phyloP scores from a whole-genome alignment of 2,113 vertebrate species.

The Puffinus mauretanicus region DNA sequence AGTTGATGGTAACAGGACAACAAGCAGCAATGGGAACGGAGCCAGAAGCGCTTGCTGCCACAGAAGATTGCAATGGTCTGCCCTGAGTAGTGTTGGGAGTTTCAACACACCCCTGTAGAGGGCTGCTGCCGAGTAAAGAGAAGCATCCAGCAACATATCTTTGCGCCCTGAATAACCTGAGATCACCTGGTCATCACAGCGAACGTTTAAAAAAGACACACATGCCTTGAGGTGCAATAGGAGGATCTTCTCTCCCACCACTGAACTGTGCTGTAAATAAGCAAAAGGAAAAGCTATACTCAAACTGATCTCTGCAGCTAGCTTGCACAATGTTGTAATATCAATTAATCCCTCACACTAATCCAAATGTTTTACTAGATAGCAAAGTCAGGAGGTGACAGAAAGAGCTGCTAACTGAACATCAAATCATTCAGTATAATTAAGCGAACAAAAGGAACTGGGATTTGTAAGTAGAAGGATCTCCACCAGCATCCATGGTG shows the following conservation, averaged over 20 bases:
- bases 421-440: not conserved
- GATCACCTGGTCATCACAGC: not conserved
- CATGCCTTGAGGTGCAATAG: not conserved
- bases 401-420: not conserved
- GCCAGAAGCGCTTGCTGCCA: not conserved
- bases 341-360: not conserved
- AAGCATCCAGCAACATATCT: not conserved
- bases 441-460: not conserved
- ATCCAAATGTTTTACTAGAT: not conserved
- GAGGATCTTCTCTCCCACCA: not conserved
- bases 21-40: not conserved
- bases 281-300: not conserved
- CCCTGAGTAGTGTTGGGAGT: not conserved
- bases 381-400: not conserved
- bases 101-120: not conserved
- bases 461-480: not conserved
- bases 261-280: not conserved
- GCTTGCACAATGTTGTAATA: not conserved
- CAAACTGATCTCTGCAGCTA: not conserved
- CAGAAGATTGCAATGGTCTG: not conserved
- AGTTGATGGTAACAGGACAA: rapidly evolving
- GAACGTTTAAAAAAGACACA: not conserved
- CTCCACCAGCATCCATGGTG: not conserved
- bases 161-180: not conserved
- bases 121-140: not conserved